These are phyloP conservation scores for Odocoileus hemionus DNA, from an alignment of 2,113 vertebrate species.

Conservation along the genomic window DNA sequence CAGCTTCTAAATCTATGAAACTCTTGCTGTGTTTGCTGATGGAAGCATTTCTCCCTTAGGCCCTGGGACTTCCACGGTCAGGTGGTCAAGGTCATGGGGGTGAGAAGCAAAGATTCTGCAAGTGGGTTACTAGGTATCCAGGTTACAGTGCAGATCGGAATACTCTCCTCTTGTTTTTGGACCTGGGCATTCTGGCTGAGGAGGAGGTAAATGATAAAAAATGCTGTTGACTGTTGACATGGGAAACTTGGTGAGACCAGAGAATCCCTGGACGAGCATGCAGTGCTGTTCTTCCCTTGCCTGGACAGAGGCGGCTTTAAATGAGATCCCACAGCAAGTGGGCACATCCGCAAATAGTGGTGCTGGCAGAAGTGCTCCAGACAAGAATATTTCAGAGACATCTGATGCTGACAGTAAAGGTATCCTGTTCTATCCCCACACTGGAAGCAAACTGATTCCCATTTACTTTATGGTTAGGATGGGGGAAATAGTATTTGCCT, in stretches of 20 bases:
- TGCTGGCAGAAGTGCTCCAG: too few relatives aligned
- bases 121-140: not conserved
- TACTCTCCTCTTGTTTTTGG: not conserved
- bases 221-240: not conserved
- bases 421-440: not conserved
- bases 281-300: not conserved
- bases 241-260: not conserved
- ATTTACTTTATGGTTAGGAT: not conserved
- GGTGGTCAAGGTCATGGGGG: not conserved
- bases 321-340: not conserved
- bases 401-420: not conserved
- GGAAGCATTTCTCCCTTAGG: not conserved
- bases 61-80: not conserved
- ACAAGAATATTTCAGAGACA: not conserved
- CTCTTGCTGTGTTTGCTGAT: not conserved
- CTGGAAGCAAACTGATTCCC: not conserved
- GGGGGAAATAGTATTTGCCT: not conserved
- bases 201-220: not conserved
- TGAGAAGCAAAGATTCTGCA: not conserved
- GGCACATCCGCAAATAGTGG: not conserved
- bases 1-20: not conserved
- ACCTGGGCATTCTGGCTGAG: not conserved
- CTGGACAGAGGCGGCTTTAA: not conserved
- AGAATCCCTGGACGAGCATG: not conserved
- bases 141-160: not conserved